A percentile compares a stretch with the other conserved stretches of the same genome.
Conservation (phyloP, 2,888 invertebrate species). For the Eristalis arbustorum region DNA sequence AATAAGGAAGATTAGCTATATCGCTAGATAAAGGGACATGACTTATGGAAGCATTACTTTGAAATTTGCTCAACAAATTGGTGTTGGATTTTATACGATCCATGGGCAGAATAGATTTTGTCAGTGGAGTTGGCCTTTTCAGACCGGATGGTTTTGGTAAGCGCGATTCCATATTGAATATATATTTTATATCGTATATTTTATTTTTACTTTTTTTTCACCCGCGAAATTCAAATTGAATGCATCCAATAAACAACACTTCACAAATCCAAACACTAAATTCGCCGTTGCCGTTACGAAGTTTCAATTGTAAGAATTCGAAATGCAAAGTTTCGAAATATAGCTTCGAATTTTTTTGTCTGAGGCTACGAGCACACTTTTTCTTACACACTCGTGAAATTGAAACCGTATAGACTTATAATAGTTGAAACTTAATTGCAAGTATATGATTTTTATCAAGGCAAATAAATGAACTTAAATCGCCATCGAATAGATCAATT, state of each 20-base stretch:
- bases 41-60: neutral
- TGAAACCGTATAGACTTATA: no score
- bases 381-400: neutral
- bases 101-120: conserved; percentile 76
- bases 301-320: conserved; percentile 52
- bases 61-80: conserved; percentile 29
- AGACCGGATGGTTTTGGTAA: conserved; percentile 79
- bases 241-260: conserved; percentile 28
- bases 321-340: neutral
- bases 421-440: no score
- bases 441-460: no score
- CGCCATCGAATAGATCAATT: no score
- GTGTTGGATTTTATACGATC: conserved; percentile 76
- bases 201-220: neutral
- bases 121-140: conserved; percentile 73
- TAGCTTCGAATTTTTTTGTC: neutral
- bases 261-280: conserved; percentile 23
- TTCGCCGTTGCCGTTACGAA: conserved; percentile 49
- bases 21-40: conserved; percentile 71
- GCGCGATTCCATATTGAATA: conserved; percentile 81
- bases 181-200: neutral
- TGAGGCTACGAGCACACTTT: neutral
- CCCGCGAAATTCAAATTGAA: neutral
- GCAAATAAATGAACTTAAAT: no score
- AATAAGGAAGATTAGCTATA: conserved; percentile 71